Percentiles rank a stretch among this genome's conserved stretches.
Evolutionary conservation across 1,140 invertebrate species (phyloP).

Genomic region (Drosophila punjabiensis): DNA sequence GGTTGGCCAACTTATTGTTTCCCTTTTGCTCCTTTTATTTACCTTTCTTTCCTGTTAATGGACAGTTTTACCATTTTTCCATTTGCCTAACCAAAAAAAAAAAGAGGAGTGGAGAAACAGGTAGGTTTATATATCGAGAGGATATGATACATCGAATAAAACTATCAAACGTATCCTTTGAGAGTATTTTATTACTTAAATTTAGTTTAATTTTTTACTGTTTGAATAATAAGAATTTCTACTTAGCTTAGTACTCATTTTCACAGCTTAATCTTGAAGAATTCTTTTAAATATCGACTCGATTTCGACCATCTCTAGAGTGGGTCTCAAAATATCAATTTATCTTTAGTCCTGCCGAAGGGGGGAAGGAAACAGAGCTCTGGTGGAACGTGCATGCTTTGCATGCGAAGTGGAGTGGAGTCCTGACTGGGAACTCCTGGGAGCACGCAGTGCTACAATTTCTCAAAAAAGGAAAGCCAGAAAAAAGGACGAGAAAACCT

Average conservation of each 20-base stretch:
- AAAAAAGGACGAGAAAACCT: conserved; percentile 26
- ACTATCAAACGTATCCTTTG: not conserved
- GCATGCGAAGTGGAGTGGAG: conserved; percentile 60
- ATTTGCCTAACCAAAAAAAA: conserved; percentile 49
- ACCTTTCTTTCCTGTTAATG: conserved; percentile 46
- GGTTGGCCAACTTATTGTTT: conserved; percentile 43
- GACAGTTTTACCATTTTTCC: conserved; percentile 67
- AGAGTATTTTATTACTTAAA: not conserved
- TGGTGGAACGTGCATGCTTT: conserved; percentile 64
- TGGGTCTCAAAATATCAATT: conserved; percentile 74
- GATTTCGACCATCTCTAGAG: conserved; percentile 28
- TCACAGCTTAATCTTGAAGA: not conserved
- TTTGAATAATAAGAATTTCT: not conserved
- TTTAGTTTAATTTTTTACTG: not conserved
- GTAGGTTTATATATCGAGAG: conserved; percentile 11
- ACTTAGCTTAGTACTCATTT: not conserved
- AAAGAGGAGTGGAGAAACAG: not conserved
- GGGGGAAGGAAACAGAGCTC: conserved; percentile 31
- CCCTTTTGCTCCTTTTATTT: conserved; percentile 13
- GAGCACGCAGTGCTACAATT: conserved; percentile 74
- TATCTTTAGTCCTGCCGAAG: conserved; percentile 59
- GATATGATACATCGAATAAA: not conserved
- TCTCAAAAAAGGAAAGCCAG: conserved; percentile 50
- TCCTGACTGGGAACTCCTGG: conserved; percentile 16
- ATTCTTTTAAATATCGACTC: conserved; percentile 3